These are phyloP conservation scores for Andrena chrysosceles DNA, from an alignment of 2,888 invertebrate species.

Conservation along the genomic window DNA sequence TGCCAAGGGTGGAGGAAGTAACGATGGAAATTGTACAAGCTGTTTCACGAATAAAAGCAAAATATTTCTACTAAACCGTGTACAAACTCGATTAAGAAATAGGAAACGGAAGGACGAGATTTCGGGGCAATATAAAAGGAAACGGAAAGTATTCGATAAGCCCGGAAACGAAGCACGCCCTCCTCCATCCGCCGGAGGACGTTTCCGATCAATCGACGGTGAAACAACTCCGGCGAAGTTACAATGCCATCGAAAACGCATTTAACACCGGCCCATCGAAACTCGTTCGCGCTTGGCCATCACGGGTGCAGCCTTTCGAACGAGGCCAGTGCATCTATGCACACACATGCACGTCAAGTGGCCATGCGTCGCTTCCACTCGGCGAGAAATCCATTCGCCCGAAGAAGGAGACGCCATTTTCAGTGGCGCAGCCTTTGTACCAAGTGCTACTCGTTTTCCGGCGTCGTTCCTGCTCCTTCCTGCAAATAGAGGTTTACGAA, in stretches of 20 bases:
- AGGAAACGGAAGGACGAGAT: no score
- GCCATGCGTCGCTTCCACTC: conserved; percentile 59
- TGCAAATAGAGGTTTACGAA: conserved; percentile 30
- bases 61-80: neutral
- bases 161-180: neutral
- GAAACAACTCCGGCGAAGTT: conserved; percentile 50
- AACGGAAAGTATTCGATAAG: neutral
- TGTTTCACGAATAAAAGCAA: neutral
- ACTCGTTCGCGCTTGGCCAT: conserved; percentile 35
- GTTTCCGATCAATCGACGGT: conserved; percentile 44
- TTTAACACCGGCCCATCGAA: conserved; percentile 51
- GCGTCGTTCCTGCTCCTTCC: conserved; percentile 58
- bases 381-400: conserved; percentile 68
- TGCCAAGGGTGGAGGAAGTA: neutral
- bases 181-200: neutral
- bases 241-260: conserved; percentile 51
- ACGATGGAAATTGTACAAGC: neutral
- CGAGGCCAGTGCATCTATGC: neutral
- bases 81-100: no score
- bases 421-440: conserved; percentile 65
- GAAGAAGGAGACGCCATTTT: conserved; percentile 72
- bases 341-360: conserved; percentile 7
- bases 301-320: conserved; percentile 10
- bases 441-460: conserved; percentile 73
- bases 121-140: neutral